Base-by-base conservation (phyloP, 2,888 invertebrate genomes). In the Apodemia hepburni region DNA sequence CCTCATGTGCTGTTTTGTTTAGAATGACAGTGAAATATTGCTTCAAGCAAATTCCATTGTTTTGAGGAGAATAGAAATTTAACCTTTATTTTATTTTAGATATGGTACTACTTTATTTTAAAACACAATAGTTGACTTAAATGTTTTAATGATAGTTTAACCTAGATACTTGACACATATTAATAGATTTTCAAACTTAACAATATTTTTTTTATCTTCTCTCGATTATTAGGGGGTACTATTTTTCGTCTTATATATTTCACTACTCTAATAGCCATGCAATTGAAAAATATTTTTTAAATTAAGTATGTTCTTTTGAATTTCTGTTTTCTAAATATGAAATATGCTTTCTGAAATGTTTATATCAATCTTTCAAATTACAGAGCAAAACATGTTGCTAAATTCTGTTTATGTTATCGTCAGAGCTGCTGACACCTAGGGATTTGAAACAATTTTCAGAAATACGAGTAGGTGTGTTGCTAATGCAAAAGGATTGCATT, bases 1-100 rank as follows among this genome's bases (percentile, higher is more conserved):
- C 66, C 64, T 62, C 66, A 64, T 45, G 65, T 61, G 61, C 54
- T 60, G 54, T 57, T 57, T 18, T 58, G 62, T 62, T 42, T 61
- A 58, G 42, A 58, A 47, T 57, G 45, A 64, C 45, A 59, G 65
- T 68, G 58, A 62, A 62, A 58, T 62, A 62, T 62, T 57, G 47
- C 18, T 49, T 57, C 29, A 27, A 7, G 29, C 54, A 57, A 29
- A 57, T 57, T 57, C 54, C 54, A 27, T 57, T 57, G 54, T 57
- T 57, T 57, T 29, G 29, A 29, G 3, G 12, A 57, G 54, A 57
- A 57, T 57, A 29, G 54, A 57, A 15, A 27, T 57, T 57, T 15
- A 57, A 29, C 54, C 54, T 57, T 57, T 57, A 27, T 57, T n/a
- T 29, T 57, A 29, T 57, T 29, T 27, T 15, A 57, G 29, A 15